phyloP scores from a whole-genome alignment of 2,888 invertebrate species.

The Cephus runcator region DNA sequence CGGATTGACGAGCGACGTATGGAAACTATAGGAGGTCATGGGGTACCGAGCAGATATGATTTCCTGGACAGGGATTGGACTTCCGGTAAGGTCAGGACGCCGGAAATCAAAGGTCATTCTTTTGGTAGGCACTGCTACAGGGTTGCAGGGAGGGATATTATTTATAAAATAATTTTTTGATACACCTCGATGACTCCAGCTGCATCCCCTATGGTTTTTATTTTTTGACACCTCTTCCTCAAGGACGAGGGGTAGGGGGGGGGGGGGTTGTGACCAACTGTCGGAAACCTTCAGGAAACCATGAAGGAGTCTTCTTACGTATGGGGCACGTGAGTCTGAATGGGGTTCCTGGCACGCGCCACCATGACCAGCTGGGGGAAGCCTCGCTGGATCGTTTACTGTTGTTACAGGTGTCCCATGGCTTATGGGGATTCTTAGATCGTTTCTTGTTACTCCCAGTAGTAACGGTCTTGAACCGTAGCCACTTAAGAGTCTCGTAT shows the following conservation, averaged over 20 bases:
- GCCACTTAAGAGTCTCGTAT: constrained; percentile 2
- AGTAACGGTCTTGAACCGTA: background rate
- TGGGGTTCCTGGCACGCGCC: background rate
- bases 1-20: background rate
- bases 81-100: constrained; percentile 32
- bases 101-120: constrained; percentile 40
- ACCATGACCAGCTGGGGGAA: background rate
- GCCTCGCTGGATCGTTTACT: constrained; percentile 8
- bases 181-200: background rate
- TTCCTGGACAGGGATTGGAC: background rate
- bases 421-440: constrained; percentile 3
- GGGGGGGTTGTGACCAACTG: background rate
- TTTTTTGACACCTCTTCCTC: background rate
- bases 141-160: background rate
- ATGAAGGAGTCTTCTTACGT: background rate
- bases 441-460: background rate
- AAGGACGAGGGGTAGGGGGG: background rate
- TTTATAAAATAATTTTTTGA: background rate
- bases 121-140: background rate
- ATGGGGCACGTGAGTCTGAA: background rate
- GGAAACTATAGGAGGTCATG: background rate
- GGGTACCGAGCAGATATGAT: background rate
- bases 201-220: background rate
- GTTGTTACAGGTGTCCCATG: constrained; percentile 18
- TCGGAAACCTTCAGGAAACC: background rate